These are phyloP conservation scores for Falco punctatus DNA, from an alignment of 2,113 vertebrate species.

Conservation along the genomic window DNA sequence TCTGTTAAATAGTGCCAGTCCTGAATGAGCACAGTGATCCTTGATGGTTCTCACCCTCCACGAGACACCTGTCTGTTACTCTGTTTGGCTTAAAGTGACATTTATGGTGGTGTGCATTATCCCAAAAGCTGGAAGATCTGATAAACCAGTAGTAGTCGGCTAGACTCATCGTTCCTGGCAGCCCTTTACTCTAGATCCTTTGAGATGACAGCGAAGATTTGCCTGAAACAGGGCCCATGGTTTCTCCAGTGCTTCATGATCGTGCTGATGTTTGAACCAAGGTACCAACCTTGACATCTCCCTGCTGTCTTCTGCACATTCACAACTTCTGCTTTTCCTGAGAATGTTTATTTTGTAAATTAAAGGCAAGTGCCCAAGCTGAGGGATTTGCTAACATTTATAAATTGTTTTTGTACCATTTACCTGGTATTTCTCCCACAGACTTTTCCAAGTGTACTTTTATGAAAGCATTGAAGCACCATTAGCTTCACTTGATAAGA, in stretches of 20 bases:
- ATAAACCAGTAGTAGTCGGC: background rate
- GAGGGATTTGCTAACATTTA: background rate
- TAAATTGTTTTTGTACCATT: background rate
- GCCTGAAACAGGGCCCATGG: background rate
- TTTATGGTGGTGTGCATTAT: background rate
- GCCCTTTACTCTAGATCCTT: background rate
- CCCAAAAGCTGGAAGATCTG: background rate
- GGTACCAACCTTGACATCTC: background rate
- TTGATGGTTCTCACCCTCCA: background rate
- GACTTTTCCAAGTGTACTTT: background rate
- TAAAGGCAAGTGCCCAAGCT: background rate
- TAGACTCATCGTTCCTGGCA: background rate
- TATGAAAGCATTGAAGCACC: background rate
- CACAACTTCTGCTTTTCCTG: background rate
- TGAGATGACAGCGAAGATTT: background rate
- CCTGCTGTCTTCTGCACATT: background rate
- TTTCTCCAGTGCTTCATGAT: background rate
- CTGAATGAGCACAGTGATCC: background rate
- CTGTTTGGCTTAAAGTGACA: background rate
- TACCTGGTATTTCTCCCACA: fast-evolving
- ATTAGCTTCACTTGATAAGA: background rate
- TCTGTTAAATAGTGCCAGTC: background rate
- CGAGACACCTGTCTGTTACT: background rate
- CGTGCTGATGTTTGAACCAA: background rate
- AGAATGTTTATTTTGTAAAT: background rate